Evolutionary conservation across 2,113 vertebrate species (phyloP), one percentile per base, ranked within the genome.

Genomic region (Prionailurus viverrinus): DNA sequence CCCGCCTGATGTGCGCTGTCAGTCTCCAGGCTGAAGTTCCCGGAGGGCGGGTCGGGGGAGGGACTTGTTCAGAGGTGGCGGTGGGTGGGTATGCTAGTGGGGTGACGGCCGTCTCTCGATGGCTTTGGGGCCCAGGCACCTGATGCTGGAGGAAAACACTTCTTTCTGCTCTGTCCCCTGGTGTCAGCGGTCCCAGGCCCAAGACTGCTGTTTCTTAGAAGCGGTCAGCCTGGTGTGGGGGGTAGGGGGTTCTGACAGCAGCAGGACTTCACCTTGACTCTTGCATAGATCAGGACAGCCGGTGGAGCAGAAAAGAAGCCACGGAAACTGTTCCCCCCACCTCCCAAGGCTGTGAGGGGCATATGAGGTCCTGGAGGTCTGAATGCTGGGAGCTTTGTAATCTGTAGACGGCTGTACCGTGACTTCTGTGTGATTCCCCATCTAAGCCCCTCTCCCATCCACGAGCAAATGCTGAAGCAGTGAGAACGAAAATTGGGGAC

Each of bases 301-400:
- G 18, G 21, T 3, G 51, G 14, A 10, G n/a, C 25, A n/a, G 31
- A 71, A 39, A 13, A n/a, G 7, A 33, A 23, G n/a, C 19, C 61
- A n/a, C 0, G 45, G 0, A 18, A 8, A 11, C 5, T 79, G 3
- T 18, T 65, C 33, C n/a, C 4, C 36, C 48, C 6, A 36, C 25
- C 16, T 16, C 16, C 5, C 3, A 3, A 7, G 11, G 4, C 25
- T 61, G 19, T 5, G 15, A 63, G 61, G 53, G 25, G 12, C 39
- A 7, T 29, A 3, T 1, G n/a, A 51, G 25, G 27, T 0, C 14
- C 11, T 2, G 19, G 31, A 7, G 4, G 3, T 25, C 12, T n/a
- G 4, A 19, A 29, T 6, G 13, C 31, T 14, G 23, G 31, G n/a
- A 33, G 39, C 23, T 48, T 18, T 53, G 29, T 23, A 23, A 9